These are phyloP conservation scores for Aptenodytes forsteri DNA, from an alignment of 2,113 vertebrate species.

Conservation along the genomic window DNA sequence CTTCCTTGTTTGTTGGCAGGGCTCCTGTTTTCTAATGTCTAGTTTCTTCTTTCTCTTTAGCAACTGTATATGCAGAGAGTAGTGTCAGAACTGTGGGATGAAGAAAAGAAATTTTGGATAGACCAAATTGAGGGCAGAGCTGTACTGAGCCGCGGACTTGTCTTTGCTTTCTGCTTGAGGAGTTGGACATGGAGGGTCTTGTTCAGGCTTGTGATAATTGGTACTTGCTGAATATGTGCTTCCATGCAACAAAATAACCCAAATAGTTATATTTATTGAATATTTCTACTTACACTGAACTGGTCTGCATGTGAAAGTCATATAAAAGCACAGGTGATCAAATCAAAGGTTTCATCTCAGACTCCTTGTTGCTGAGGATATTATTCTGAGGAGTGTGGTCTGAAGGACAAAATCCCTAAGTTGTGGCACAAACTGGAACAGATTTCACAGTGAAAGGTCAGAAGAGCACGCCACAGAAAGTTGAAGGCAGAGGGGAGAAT, in stretches of 20 bases:
- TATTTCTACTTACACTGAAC: background rate
- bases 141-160: background rate
- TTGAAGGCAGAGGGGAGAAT: background rate
- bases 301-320: background rate
- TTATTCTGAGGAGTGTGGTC: background rate
- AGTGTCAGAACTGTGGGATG: background rate
- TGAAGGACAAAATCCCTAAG: background rate
- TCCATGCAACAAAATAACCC: background rate
- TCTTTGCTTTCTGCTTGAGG: background rate
- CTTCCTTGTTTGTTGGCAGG: background rate
- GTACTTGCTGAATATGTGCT: background rate
- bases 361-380: background rate
- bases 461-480: background rate
- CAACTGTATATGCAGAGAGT: background rate
- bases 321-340: background rate
- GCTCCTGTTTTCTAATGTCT: background rate
- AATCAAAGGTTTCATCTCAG: background rate
- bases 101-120: background rate
- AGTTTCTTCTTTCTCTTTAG: background rate
- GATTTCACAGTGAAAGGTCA: background rate
- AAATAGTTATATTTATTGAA: background rate
- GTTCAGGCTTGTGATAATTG: background rate
- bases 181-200: background rate
- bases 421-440: background rate
- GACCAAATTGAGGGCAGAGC: background rate